phyloP scores from a whole-genome alignment of 2,888 invertebrate genomes.

The Andrena camellia region DNA sequence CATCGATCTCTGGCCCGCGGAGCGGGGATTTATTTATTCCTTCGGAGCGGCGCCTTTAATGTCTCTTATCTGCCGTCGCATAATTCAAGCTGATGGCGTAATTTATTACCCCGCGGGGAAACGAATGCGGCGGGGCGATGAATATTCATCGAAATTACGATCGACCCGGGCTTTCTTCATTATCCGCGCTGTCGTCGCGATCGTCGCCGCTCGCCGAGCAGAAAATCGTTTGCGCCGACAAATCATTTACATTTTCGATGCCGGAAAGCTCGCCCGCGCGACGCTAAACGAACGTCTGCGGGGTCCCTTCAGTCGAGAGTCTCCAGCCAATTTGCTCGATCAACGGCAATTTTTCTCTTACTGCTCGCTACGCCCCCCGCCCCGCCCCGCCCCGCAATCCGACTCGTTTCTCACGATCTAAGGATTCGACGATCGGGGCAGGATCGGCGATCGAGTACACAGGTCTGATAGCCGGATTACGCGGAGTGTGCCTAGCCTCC shows the following conservation, averaged over 20 bases:
- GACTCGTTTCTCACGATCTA: no score
- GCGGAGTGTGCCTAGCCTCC: conserved; percentile 1
- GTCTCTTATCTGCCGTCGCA: neutral
- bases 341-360: no score
- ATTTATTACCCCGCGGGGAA: conserved; percentile 36
- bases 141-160: conserved; percentile 63
- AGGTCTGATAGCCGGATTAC: neutral
- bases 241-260: conserved; percentile 29
- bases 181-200: conserved; percentile 23
- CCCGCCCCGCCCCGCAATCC: no score
- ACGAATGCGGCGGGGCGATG: conserved; percentile 31
- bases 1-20: neutral
- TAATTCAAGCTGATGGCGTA: conserved; percentile 33
- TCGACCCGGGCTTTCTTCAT: conserved; percentile 15
- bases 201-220: conserved; percentile 12
- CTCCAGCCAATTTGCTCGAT: no score
- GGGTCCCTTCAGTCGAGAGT: no score
- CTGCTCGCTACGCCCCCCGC: no score
- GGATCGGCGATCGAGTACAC: neutral
- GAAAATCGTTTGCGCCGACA: conserved; percentile 42
- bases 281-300: neutral
- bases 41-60: neutral
- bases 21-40: neutral
- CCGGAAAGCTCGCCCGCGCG: neutral
- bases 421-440: neutral